Percentiles rank a stretch among this genome's conserved stretches.
Conservation (phyloP, 2,113 vertebrate species). For the Takifugu flavidus region DNA sequence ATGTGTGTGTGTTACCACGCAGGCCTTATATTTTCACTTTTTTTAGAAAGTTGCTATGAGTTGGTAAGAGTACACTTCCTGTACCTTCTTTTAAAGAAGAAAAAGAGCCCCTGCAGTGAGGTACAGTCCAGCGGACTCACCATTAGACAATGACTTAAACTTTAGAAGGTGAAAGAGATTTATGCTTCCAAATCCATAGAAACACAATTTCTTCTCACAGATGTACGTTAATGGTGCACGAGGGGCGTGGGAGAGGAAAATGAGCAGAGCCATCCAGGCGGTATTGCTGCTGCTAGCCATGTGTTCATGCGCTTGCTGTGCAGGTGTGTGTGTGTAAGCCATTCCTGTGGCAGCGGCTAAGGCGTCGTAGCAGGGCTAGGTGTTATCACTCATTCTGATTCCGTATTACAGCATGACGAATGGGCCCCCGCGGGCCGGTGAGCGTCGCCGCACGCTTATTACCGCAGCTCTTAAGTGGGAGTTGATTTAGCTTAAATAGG, state of each 20-base stretch:
- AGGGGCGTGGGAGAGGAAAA: slow-evolving; percentile 46
- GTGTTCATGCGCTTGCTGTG: slow-evolving; percentile 33
- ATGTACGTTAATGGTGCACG: slow-evolving; percentile 50
- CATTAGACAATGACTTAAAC: slow-evolving; percentile 22
- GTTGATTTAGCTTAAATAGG: slow-evolving; percentile 93
- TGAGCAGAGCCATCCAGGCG: slow-evolving; percentile 51
- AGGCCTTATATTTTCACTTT: too few relatives aligned
- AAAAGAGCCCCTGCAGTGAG: too few relatives aligned
- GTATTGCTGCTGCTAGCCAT: slow-evolving; percentile 62
- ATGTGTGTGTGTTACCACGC: too few relatives aligned
- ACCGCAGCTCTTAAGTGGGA: slow-evolving; percentile 88
- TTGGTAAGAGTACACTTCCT: too few relatives aligned
- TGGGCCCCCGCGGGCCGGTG: slow-evolving; percentile 84
- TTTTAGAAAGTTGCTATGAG: too few relatives aligned
- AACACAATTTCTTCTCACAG: slow-evolving; percentile 57
- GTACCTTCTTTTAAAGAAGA: too few relatives aligned
- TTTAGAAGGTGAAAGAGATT: slow-evolving; percentile 11
- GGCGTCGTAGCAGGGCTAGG: slow-evolving; percentile 74
- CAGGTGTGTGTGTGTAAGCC: slow-evolving; percentile 33
- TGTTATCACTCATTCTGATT: slow-evolving; percentile 91
- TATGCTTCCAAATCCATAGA: slow-evolving; percentile 56
- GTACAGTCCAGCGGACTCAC: slow-evolving; percentile 2
- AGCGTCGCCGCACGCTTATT: slow-evolving; percentile 83
- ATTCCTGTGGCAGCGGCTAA: slow-evolving; percentile 60
- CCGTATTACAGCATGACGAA: slow-evolving; percentile 92